phyloP scores from a whole-genome alignment of 1,140 invertebrate species.

The Papilio polyxenes region DNA sequence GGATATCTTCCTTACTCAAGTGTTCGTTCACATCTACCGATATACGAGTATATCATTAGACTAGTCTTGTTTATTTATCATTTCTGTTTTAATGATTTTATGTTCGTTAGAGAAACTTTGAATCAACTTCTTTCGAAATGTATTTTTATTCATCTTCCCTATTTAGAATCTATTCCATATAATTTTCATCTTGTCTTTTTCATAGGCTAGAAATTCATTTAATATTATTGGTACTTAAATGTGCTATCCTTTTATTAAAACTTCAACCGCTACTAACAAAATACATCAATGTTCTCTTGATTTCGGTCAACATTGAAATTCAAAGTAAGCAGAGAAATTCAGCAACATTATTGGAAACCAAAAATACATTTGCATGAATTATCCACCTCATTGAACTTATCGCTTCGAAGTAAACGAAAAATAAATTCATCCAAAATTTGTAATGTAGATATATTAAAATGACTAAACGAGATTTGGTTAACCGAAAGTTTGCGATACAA shows the following conservation, averaged over 20 bases:
- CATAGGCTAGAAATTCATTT: too few relatives aligned
- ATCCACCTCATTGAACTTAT: slow-evolving; percentile 27
- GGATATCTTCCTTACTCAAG: neutral
- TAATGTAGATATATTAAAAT: slow-evolving; percentile 40
- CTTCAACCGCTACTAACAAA: neutral
- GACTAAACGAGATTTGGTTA: neutral
- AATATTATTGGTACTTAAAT: too few relatives aligned
- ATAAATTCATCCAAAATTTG: slow-evolving; percentile 39
- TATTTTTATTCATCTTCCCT: too few relatives aligned
- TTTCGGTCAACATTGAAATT: slow-evolving; percentile 25
- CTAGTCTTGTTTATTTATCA: too few relatives aligned
- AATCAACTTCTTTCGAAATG: too few relatives aligned
- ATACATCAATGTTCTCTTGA: neutral
- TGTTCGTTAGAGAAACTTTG: too few relatives aligned
- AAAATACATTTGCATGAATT: slow-evolving; percentile 38
- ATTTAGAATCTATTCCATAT: too few relatives aligned
- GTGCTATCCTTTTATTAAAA: too few relatives aligned
- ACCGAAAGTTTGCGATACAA: neutral
- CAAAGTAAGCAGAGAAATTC: slow-evolving; percentile 37
- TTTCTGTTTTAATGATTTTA: too few relatives aligned
- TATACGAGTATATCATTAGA: too few relatives aligned
- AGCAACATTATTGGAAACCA: slow-evolving; percentile 32
- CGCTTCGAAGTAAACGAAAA: slow-evolving; percentile 40
- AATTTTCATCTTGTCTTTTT: too few relatives aligned
- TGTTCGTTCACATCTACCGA: neutral